Conservation (phyloP, 1,140 invertebrate genomes). For the Leptestheria dahalacensis region DNA sequence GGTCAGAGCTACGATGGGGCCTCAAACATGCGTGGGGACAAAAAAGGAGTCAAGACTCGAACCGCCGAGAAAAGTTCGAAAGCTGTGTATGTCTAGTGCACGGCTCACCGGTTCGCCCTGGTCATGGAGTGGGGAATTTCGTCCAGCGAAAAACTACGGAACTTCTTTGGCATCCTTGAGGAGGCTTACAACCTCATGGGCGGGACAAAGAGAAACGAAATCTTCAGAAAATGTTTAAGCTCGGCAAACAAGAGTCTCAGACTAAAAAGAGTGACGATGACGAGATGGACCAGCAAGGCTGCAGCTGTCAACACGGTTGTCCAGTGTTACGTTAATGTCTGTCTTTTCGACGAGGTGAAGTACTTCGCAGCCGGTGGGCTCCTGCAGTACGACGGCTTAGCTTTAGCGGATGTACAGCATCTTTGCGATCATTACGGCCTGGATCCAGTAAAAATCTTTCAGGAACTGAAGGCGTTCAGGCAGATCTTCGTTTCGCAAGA, state of each 20-base stretch:
- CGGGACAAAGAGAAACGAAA: not conserved
- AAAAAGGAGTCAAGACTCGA: not conserved
- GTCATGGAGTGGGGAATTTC: not conserved
- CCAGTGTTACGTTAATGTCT: not conserved
- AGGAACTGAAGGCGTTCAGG: no score
- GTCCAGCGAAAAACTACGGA: not conserved
- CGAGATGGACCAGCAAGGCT: not conserved
- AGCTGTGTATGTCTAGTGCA: constrained; percentile 1
- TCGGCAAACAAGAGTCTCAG: not conserved
- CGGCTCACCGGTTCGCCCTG: not conserved
- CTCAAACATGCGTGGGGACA: not conserved
- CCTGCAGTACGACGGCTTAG: no score
- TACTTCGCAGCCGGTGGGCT: no score
- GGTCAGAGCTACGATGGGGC: constrained; percentile 4
- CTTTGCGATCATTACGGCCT: no score
- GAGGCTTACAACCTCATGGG: not conserved
- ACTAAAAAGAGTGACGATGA: not conserved
- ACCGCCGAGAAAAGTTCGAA: not conserved
- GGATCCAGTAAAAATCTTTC: no score
- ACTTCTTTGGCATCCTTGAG: not conserved
- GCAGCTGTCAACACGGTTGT: not conserved
- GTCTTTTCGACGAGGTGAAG: no score
- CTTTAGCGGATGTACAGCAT: no score
- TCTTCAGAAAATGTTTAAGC: not conserved
- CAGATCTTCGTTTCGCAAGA: no score